Evolutionary conservation across 2,113 vertebrate species (phyloP), one percentile per base, ranked within the genome.

Genomic region (Micronycteris hirsuta): DNA sequence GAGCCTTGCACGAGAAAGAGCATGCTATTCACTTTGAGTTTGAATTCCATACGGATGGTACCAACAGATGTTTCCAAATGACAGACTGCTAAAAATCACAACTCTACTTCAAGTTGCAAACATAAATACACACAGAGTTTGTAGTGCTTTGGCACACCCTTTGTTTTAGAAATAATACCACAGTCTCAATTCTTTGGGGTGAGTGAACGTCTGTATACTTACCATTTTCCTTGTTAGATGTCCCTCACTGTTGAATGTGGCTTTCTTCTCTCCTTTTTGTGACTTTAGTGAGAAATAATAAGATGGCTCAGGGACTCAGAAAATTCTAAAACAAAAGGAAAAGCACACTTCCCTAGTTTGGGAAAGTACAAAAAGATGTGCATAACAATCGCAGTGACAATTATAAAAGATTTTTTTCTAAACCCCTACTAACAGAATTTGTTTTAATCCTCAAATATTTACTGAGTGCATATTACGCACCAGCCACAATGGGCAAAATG

Each of bases 11-110:
- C 2, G 58, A 97, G 70, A 76, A 92, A 92, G 88, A 96, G 2
- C 38, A 11, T 49, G 38, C 19, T 71, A 49, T 97, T 98, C 68
- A 81, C 95, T 96, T 61, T 96, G 12, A 45, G 52, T 77, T 38
- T 96, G 36, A 80, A 1, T 95, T 96, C 92, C 78, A 17, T 89
- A 74, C 96, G 98, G 94, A 96, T 98, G 97, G 95, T 97, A 49
- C 28, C 83, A 94, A 97, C 97, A 98, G 97, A 97, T 98, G 97
- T 96, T 96, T 97, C 65, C 41, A 96, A 97, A 92, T 96, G 97
- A 54, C 84, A 96, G 90, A 86, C 28, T 93, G 95, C 82, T 93
- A 91, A 98, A 97, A 83, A 86, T 83, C 91, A 96, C 89, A 82
- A 74, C 94, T 96, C 96, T 14, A 47, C 90, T 96, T 97, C 70